Conservation (phyloP, 2,113 vertebrate genomes). For the Panurus biarmicus region DNA sequence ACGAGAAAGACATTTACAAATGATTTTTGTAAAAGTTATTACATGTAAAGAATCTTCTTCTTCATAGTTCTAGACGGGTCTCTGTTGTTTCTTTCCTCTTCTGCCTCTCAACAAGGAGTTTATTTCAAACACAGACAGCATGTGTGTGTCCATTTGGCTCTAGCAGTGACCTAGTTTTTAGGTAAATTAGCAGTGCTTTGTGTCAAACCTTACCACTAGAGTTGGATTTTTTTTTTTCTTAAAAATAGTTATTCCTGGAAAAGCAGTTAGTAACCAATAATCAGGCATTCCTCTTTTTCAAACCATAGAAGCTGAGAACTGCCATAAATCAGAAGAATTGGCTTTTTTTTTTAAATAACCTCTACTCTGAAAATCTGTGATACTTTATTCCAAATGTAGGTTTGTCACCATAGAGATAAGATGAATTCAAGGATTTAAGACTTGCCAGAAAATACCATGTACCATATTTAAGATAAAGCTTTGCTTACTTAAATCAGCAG, state of each 20-base stretch:
- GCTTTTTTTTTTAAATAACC: slow-evolving; percentile 13
- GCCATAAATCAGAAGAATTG: background rate
- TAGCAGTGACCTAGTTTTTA: background rate
- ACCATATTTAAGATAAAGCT: background rate
- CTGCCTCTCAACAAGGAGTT: background rate
- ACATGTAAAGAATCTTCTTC: background rate
- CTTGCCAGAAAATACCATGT: background rate
- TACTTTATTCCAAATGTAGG: slow-evolving; percentile 31
- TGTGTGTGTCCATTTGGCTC: background rate
- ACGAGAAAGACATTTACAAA: background rate
- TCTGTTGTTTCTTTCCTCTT: background rate
- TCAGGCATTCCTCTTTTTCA: background rate
- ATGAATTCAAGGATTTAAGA: slow-evolving; percentile 38
- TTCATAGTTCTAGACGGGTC: background rate
- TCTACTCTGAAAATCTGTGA: background rate
- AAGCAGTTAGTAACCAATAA: slow-evolving; percentile 1
- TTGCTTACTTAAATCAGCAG: background rate
- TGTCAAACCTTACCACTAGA: background rate
- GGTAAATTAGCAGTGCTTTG: background rate
- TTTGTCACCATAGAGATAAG: slow-evolving; percentile 60
- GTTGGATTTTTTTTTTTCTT: background rate
- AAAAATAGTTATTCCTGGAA: background rate
- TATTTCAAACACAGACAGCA: background rate
- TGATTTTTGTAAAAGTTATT: background rate
- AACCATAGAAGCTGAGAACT: background rate